Conservation (phyloP, 1,140 invertebrate species). For the Paraescarpia echinospica region DNA sequence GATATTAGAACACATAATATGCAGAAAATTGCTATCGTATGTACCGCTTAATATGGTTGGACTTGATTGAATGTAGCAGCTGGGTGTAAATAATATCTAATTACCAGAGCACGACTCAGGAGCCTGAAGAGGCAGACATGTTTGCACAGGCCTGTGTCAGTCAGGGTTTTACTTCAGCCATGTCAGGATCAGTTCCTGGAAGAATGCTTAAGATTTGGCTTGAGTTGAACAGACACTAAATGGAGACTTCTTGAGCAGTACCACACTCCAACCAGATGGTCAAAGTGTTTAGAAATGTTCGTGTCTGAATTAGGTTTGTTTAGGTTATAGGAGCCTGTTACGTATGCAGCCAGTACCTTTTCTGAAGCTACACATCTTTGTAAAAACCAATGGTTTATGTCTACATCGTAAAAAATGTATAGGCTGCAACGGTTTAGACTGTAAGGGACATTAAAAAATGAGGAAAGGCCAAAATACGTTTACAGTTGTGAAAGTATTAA, state of each 20-base stretch:
- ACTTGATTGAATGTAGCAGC: neutral
- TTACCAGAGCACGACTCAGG: neutral
- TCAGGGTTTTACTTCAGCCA: neutral
- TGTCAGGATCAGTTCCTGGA: neutral
- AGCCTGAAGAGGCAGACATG: neutral
- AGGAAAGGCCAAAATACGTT: too few species aligned
- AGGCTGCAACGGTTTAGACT: too few species aligned
- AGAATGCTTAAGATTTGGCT: neutral
- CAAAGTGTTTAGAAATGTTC: neutral
- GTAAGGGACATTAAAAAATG: too few species aligned
- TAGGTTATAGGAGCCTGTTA: neutral
- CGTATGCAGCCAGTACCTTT: neutral
- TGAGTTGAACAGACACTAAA: neutral
- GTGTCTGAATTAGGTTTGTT: neutral
- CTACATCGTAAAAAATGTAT: too few species aligned
- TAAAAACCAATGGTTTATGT: too few species aligned
- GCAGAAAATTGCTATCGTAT: neutral
- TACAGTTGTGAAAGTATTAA: too few species aligned
- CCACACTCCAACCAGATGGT: neutral
- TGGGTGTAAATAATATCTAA: neutral
- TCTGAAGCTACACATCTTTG: neutral
- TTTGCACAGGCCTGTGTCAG: neutral
- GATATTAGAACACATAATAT: neutral
- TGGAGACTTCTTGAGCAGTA: neutral
- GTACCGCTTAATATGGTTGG: neutral